Evolutionary conservation across 2,797 vertebrate species (phyloP), one percentile per base, ranked within the genome.

Genomic region (Vespertilio murinus): DNA sequence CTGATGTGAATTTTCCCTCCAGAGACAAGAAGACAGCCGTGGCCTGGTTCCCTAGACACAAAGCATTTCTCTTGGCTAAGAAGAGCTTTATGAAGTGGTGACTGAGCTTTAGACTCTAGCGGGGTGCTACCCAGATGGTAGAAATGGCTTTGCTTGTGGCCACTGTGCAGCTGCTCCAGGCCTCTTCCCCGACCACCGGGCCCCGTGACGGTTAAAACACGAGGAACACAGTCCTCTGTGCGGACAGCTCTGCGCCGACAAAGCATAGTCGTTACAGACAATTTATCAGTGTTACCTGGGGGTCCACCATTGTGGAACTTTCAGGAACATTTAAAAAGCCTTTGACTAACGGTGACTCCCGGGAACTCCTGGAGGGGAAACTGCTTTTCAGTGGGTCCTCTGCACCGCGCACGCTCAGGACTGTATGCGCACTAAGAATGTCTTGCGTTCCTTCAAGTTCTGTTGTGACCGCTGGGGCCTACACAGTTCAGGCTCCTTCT

Each of bases 51-150:
- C 93, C n/a, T 89, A 91, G 85, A 95, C 96, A 86, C 90, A 91
- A 91, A n/a, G 65, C 87, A 52, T 94, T 93, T 96, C 40, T 80
- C 96, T 89, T 56, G 96, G 61, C 79, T 75, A 93, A 64, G 80
- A 96, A 77, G 88, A 40, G 73, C 95, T 92, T 97, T 83, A 95
- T 14, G 69, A 94, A 92, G 88, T 49, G 85, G 84, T 96, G 86
- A 93, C 81, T 87, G 80, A 92, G 47, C 78, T 91, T 54, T 54
- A 88, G 47, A 90, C 95, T 90, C 96, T 95, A 88, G 92, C 23
- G 79, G 47, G 40, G 40, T 92, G 64, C 94, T 91, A 88, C 88
- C 81, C 84, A 96, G 84, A 85, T 52, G 73, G 85, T 87, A 93
- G 90, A 97, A 90, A 94, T 80, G 92, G 90, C 69, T 47, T 28